These are phyloP conservation scores for Sebastes diploproa DNA, from an alignment of 2,797 vertebrate species.

Conservation along the genomic window DNA sequence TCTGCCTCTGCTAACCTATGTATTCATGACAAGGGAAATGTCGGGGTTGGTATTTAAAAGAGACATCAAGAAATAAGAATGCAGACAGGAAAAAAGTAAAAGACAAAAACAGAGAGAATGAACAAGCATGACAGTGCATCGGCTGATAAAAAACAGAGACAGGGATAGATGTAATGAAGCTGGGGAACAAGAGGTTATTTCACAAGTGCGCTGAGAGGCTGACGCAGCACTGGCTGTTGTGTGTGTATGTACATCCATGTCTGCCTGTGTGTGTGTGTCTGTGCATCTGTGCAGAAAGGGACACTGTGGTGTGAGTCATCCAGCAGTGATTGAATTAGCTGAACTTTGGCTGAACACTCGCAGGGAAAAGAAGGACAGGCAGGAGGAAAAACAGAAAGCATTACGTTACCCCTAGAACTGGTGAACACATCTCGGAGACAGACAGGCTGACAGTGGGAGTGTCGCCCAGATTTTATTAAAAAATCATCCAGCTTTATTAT, in stretches of 20 bases:
- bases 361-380: slow-evolving; percentile 22
- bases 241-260: neutral
- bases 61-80: neutral
- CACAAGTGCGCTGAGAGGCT: slow-evolving; percentile 48
- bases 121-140: neutral
- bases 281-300: slow-evolving; percentile 49
- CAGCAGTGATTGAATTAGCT: slow-evolving; percentile 73
- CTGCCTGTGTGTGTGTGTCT: neutral
- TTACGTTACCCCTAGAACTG: slow-evolving; percentile 51
- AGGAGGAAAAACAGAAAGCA: slow-evolving; percentile 29
- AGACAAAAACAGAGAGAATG: neutral
- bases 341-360: slow-evolving; percentile 66
- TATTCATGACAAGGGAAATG: neutral
- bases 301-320: slow-evolving; percentile 72
- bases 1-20: neutral
- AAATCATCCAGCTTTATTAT: slow-evolving; percentile 25
- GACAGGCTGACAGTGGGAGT: slow-evolving; percentile 35
- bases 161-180: slow-evolving; percentile 28
- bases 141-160: slow-evolving; percentile 12
- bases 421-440: slow-evolving; percentile 38
- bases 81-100: neutral
- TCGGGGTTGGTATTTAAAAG: neutral
- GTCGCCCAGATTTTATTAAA: slow-evolving; percentile 23
- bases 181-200: slow-evolving; percentile 49
- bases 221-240: slow-evolving; percentile 58